phyloP scores from a whole-genome alignment of 2,888 invertebrate species.

The Meiosimyza platycephala region DNA sequence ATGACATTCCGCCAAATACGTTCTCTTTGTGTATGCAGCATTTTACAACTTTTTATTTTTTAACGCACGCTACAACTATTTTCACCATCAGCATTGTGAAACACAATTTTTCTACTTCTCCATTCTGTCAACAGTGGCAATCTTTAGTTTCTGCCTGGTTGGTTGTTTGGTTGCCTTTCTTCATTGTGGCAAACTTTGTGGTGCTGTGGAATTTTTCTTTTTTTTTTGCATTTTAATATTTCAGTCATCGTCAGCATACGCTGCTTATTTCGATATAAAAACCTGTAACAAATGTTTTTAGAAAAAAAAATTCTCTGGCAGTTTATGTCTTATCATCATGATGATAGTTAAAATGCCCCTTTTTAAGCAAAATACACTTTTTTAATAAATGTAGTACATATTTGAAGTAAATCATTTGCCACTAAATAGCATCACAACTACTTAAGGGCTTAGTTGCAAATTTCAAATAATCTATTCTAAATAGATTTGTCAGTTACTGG shows the following conservation, averaged over 20 bases:
- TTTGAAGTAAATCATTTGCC: too few relatives aligned
- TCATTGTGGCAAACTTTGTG: not conserved
- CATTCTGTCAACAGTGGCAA: not conserved
- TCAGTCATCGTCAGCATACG: constrained; percentile 6
- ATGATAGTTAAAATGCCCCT: not conserved
- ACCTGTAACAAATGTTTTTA: not conserved
- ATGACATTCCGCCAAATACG: too few relatives aligned
- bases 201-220: not conserved
- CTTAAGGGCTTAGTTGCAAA: too few relatives aligned
- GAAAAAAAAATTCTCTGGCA: not conserved
- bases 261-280: not conserved
- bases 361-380: too few relatives aligned
- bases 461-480: too few relatives aligned
- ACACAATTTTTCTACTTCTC: not conserved
- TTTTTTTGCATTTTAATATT: not conserved
- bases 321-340: constrained; percentile 2
- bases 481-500: too few relatives aligned
- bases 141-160: not conserved
- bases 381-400: too few relatives aligned
- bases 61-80: not conserved
- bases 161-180: not conserved
- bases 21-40: too few relatives aligned
- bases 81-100: not conserved
- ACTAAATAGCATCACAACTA: too few relatives aligned
- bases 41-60: not conserved